Percentiles rank a stretch among this genome's conserved stretches.
Evolutionary conservation across 2,797 vertebrate species (phyloP).

Genomic region (Momotus momota): DNA sequence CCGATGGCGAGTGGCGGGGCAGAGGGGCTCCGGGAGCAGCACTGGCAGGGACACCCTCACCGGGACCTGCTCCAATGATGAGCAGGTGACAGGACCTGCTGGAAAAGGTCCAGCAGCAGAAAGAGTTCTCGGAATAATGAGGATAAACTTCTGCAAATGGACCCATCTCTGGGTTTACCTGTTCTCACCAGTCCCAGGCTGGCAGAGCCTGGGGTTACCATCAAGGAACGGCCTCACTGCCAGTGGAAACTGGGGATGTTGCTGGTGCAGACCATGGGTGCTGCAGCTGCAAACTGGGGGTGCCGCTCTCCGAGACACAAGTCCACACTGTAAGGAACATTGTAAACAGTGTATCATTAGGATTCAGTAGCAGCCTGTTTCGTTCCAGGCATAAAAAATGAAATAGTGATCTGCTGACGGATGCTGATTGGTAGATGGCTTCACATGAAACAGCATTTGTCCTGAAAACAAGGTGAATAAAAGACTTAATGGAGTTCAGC

Average conservation of each 20-base stretch:
- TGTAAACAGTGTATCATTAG: accelerated
- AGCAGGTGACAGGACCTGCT: accelerated
- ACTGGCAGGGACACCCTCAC: background rate
- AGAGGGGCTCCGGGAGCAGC: background rate
- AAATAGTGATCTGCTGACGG: background rate
- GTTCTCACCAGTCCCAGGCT: background rate
- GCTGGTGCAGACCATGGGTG: background rate
- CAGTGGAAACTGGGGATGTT: background rate
- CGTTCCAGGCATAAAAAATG: background rate
- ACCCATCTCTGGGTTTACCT: accelerated
- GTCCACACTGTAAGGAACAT: accelerated
- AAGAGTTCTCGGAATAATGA: background rate
- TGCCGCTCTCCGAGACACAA: accelerated
- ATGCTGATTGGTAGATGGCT: background rate
- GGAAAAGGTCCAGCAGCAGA: background rate
- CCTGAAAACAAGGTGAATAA: slow-evolving; percentile 1
- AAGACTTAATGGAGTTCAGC: slow-evolving; percentile 5
- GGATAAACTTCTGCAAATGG: accelerated
- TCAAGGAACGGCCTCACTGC: accelerated
- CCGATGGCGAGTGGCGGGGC: accelerated
- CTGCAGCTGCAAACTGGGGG: background rate
- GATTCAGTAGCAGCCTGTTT: background rate
- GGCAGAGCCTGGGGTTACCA: background rate
- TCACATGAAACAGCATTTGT: background rate
- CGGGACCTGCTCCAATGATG: accelerated